A percentile compares a stretch with the other conserved stretches of the same genome.
Conservation (phyloP, 2,797 vertebrate species). For the Spea hammondii region DNA sequence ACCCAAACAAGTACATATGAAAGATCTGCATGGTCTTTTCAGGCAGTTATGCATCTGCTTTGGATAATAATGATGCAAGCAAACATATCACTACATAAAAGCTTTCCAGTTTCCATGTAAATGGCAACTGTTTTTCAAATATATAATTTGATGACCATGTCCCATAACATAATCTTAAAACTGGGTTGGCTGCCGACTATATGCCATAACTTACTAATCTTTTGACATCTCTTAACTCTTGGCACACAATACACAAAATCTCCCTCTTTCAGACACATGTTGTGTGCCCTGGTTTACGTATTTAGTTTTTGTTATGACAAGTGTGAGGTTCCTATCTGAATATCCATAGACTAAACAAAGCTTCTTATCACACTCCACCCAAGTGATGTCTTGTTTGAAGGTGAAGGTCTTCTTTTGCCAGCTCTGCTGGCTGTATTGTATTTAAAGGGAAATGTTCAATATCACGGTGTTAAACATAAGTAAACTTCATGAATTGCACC, state of each 20-base stretch:
- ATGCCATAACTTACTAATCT: neutral
- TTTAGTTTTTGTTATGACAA: slow-evolving; percentile 13
- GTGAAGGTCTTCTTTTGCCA: neutral
- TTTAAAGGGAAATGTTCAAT: too few species aligned
- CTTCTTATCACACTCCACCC: slow-evolving; percentile 13
- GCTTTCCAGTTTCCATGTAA: too few species aligned
- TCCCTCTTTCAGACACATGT: neutral
- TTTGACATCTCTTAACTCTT: slow-evolving; percentile 17
- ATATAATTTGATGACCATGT: neutral
- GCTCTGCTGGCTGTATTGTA: neutral
- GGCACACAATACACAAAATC: neutral
- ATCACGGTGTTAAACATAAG: too few species aligned
- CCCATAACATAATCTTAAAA: neutral
- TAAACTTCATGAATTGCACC: too few species aligned
- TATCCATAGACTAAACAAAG: slow-evolving; percentile 37
- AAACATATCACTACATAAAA: too few species aligned
- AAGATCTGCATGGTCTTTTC: too few species aligned
- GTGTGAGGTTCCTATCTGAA: slow-evolving; percentile 18
- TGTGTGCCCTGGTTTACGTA: slow-evolving; percentile 26
- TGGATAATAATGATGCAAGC: too few species aligned
- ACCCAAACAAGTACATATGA: too few species aligned
- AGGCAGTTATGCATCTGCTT: too few species aligned
- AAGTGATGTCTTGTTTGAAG: slow-evolving; percentile 4
- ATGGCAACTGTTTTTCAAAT: neutral
- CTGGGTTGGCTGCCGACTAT: too few species aligned